These are phyloP conservation scores for Apostichopus leukothele DNA, from an alignment of 53 echinoderm and acorn worm genomes.

Conservation along the genomic window DNA sequence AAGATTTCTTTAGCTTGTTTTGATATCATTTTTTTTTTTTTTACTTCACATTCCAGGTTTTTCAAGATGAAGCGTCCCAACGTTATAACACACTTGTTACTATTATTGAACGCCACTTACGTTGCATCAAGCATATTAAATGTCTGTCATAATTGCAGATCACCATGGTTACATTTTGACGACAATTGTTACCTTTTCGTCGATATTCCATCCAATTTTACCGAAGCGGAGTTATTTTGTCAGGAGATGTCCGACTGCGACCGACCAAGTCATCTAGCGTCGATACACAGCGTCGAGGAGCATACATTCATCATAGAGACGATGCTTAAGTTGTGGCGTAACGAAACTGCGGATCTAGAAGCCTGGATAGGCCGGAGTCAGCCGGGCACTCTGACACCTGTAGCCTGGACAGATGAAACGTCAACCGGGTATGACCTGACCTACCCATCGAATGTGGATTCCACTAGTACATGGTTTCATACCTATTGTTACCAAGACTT, in stretches of 20 bases:
- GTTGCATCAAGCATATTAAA: background rate
- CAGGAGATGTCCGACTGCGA: constrained; percentile 21
- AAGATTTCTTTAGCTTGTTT: background rate
- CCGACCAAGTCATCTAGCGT: constrained; percentile 35
- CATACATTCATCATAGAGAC: constrained; percentile 5
- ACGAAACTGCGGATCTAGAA: background rate
- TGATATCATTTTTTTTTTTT: background rate
- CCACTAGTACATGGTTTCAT: constrained; percentile 17
- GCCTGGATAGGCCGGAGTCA: constrained; percentile 28
- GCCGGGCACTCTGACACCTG: background rate
- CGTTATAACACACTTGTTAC: background rate
- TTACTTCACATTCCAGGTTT: background rate
- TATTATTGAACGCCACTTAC: background rate
- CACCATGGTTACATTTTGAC: constrained; percentile 19
- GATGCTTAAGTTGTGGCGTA: background rate
- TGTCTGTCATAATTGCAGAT: background rate
- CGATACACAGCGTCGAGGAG: constrained; percentile 29
- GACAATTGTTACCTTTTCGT: constrained; percentile 35
- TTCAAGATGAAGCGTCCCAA: background rate
- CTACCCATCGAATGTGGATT: constrained; percentile 8
- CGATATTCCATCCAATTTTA: constrained; percentile 20
- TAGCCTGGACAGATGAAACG: constrained; percentile 27
- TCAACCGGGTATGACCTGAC: constrained; percentile 7
- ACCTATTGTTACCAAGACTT: constrained; percentile 16
- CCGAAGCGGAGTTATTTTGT: constrained; percentile 32